Base-by-base conservation (phyloP, 2,113 vertebrate genomes). In the Megalops atlanticus region DNA sequence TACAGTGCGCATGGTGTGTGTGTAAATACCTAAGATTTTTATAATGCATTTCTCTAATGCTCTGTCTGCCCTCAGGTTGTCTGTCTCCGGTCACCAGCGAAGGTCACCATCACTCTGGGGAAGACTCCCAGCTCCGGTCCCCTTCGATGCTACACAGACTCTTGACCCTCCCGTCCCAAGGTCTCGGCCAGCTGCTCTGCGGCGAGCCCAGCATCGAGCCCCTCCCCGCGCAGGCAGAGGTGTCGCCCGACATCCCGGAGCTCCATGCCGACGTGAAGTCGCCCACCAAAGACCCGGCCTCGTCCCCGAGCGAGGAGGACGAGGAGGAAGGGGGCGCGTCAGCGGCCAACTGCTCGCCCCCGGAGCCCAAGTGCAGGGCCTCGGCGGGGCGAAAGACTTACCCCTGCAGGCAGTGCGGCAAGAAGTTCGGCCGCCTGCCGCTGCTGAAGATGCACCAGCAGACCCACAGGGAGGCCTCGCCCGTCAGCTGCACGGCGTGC, bases 91-190 rank as follows among this genome's bases (percentile, higher is more conserved):
- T 45, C 24, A 40, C 73, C 54, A 24, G n/a, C 0, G 74, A 40
- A 15, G 73, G 40, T 54, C 18, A 21, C 47, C 31, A 31, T 69
- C 47, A 24, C 15, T 21, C 64, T 86, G 87, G 79, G 76, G 87
- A 87, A 0, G 79, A 87, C 1, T 83, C 85, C 0, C 86, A 86
- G 0, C 79, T 88, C 49, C 89, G 91, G 8, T 93, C 93, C 0
- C 90, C 92, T 14, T 95, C 94, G 1, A 95, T 95, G 93, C 89
- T 95, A 3, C 94, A 95, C 11, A 91, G 94, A 21, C 91, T 95
- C 38, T 89, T 95, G 70, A 95, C 94, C 0, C 89, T 94, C 0
- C 92, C 94, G 15, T 90, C 92, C 7, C 93, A 68, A 27, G 79
- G 79, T 7, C 79, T 80, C 68, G 71, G 35, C 6, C 69, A 94